Evolutionary conservation across 2,797 vertebrate genomes (phyloP).

Genomic region (Sciurus carolinensis): DNA sequence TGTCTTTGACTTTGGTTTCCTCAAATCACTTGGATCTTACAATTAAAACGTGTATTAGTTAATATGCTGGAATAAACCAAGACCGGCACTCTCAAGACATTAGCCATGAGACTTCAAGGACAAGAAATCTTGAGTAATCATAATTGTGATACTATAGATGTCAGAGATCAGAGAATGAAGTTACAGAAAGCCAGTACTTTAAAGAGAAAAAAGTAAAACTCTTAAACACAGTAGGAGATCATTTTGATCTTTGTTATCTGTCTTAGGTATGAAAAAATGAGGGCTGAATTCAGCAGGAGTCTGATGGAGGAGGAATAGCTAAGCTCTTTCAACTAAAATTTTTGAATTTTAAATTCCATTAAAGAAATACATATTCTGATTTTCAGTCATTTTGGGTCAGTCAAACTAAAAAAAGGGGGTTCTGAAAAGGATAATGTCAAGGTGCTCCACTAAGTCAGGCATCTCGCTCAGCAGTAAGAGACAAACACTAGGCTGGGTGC

Average conservation of each 20-base stretch:
- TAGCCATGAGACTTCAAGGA: constrained; percentile 57
- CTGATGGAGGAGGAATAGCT: constrained; percentile 40
- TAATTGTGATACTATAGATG: constrained; percentile 18
- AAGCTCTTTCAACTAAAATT: background rate
- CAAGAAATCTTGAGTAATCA: constrained; percentile 61
- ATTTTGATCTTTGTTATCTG: constrained; percentile 64
- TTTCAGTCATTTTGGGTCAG: background rate
- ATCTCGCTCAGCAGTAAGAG: background rate
- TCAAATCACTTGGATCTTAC: background rate
- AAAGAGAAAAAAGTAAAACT: constrained; percentile 34
- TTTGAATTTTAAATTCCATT: constrained; percentile 56
- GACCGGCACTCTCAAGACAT: background rate
- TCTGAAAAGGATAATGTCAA: background rate
- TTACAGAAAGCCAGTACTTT: constrained; percentile 63
- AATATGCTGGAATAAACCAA: constrained; percentile 45
- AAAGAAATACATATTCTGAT: constrained; percentile 33
- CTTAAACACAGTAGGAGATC: constrained; percentile 36
- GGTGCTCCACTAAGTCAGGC: background rate
- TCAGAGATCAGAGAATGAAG: constrained; percentile 35
- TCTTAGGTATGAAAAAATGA: background rate
- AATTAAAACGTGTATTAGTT: constrained; percentile 42
- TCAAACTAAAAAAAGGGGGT: background rate
- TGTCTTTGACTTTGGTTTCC: constrained; percentile 23
- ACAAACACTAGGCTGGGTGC: background rate
- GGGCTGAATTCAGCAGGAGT: constrained; percentile 56